Evolutionary conservation across 2,888 invertebrate genomes (phyloP), one percentile per base, ranked within the genome.

Genomic region (Epirrhoe alternata): DNA sequence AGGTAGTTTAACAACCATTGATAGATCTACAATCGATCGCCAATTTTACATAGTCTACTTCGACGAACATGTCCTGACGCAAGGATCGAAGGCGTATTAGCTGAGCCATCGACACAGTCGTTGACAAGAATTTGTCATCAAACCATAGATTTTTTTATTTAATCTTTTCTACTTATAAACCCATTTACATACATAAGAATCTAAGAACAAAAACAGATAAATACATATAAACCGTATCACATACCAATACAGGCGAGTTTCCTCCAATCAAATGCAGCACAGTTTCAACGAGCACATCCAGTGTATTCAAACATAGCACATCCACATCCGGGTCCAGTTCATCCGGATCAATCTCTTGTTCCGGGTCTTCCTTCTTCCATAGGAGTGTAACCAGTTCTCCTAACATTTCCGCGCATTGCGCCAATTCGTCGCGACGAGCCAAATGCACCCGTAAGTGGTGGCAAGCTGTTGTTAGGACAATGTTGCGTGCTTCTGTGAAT

Each of bases 241-340:
- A 84, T 55, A 95, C 95, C 82, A 96, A 88, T 12, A 97, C 95
- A 0, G 95, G 94, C 5, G 96, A 95, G 24, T 96, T 96, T 38
- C 97, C 95, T 70, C 97, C 97, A 77, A 97, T 96, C 31, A 97
- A 95, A 72, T 96, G 96, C 70, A 97, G 92, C 5, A 97, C 97
- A 0, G 97, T 97, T 82, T 98, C 97, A 53, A 98, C 96, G 5
- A 98, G 92, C 66, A 97, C 97, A 77, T 97, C 97, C 65, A 98
- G 87, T 5, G 97, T 95, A 66, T 96, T 96, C 68, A 97, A 90
- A 81, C 97, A 97, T 5, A 98, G 88, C 0, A 97, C 97, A 77
- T 98, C 97, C 2, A 98, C 95, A 80, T 98, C 97, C 51, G 97
- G 90, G 49, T 92, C 92, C n/a, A 89, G 65, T 56, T 92, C 90